These are phyloP conservation scores for Choloepus hoffmanni DNA, from an alignment of 2,113 vertebrate species.

Conservation along the genomic window DNA sequence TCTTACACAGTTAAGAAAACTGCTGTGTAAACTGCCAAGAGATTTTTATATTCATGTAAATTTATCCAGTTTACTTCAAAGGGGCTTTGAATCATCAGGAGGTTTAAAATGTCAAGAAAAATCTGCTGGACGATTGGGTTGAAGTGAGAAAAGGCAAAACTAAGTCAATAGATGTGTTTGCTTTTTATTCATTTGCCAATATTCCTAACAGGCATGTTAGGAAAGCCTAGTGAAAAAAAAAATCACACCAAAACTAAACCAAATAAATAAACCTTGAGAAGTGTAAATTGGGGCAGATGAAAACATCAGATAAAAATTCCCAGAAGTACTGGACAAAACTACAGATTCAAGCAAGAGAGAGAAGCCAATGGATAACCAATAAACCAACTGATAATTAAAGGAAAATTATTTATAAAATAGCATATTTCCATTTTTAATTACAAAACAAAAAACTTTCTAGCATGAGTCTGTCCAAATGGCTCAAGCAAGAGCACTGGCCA, in stretches of 20 bases:
- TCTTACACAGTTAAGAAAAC: not conserved
- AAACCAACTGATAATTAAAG: constrained; percentile 39
- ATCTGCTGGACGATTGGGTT: not conserved
- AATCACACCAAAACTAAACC: constrained; percentile 53
- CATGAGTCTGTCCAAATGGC: not conserved
- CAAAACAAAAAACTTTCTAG: not conserved
- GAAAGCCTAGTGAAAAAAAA: not conserved
- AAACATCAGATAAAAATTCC: constrained; percentile 31
- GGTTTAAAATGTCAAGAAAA: constrained; percentile 38
- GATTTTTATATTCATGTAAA: constrained; percentile 18
- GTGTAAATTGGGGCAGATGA: not conserved
- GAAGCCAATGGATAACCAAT: not conserved
- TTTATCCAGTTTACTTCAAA: constrained; percentile 24
- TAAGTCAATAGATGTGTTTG: constrained; percentile 30
- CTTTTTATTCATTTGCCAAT: constrained; percentile 39
- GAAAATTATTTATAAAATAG: not conserved
- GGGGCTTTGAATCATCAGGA: not conserved
- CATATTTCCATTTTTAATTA: not conserved
- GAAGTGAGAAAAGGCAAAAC: constrained; percentile 24
- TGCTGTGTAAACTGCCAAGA: not conserved
- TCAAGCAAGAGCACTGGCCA: not conserved
- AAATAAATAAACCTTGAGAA: constrained; percentile 22
- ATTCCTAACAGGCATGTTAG: not conserved
- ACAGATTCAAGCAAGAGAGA: not conserved
- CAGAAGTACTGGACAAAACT: constrained; percentile 9